These are phyloP conservation scores for Lasiurus borealis DNA, from an alignment of 2,113 vertebrate genomes.

Conservation along the genomic window DNA sequence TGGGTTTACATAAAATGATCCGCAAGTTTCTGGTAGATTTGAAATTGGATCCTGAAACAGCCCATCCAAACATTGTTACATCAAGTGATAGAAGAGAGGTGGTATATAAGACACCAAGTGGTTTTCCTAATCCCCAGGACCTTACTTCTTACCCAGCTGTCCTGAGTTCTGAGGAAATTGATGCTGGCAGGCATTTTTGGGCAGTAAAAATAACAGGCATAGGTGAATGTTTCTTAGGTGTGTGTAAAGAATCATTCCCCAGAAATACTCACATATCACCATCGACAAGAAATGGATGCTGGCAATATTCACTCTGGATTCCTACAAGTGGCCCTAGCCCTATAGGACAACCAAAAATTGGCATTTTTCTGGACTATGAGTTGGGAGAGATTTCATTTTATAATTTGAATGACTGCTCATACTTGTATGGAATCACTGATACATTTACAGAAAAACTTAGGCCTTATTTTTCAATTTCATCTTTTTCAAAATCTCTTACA, in stretches of 20 bases:
- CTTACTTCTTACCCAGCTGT: constrained; percentile 21
- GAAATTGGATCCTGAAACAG: constrained; percentile 51
- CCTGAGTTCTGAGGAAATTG: constrained; percentile 38
- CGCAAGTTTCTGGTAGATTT: constrained; percentile 40
- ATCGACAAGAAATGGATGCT: background rate
- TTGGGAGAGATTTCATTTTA: constrained; percentile 74
- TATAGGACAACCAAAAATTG: background rate
- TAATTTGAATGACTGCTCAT: constrained; percentile 34
- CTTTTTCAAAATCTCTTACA: constrained; percentile 73
- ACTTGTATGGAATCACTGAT: constrained; percentile 44
- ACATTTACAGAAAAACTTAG: constrained; percentile 55
- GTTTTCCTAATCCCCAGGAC: background rate
- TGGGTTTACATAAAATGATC: constrained; percentile 49
- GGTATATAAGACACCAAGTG: background rate
- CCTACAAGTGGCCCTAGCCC: background rate
- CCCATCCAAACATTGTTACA: constrained; percentile 47
- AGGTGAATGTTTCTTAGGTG: constrained; percentile 37
- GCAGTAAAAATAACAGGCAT: constrained; percentile 20
- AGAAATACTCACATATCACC: background rate
- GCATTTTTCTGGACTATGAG: constrained; percentile 71
- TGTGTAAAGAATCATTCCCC: constrained; percentile 14
- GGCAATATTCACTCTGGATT: background rate
- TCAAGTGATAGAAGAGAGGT: constrained; percentile 60
- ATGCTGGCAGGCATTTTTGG: constrained; percentile 60
- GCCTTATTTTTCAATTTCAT: constrained; percentile 54